phyloP scores from a whole-genome alignment of 2,113 vertebrate species.

The Anoura caudifer region DNA sequence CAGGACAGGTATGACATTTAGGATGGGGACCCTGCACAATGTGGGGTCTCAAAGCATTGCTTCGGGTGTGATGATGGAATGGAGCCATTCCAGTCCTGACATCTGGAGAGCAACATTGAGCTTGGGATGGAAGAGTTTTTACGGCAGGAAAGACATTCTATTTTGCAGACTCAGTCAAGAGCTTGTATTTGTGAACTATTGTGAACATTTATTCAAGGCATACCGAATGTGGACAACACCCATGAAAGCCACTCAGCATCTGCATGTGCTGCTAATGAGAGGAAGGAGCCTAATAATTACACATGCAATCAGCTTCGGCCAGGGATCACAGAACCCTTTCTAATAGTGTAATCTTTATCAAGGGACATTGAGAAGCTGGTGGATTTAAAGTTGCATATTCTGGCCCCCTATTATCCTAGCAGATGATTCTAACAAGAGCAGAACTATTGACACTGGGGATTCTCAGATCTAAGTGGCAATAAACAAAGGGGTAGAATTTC shows the following conservation, averaged over 20 bases:
- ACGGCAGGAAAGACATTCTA: background rate
- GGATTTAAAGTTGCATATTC: background rate
- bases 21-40: background rate
- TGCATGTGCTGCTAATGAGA: background rate
- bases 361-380: background rate
- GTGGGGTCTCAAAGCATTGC: background rate
- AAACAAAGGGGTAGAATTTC: background rate
- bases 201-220: background rate
- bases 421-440: background rate
- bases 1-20: background rate
- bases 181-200: background rate
- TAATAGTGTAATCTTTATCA: background rate
- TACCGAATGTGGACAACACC: background rate
- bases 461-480: background rate
- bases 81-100: background rate
- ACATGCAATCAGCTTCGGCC: background rate
- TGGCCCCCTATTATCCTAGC: background rate
- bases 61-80: too few relatives aligned
- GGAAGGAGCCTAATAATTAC: background rate
- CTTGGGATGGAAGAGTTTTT: background rate
- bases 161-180: background rate
- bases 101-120: background rate
- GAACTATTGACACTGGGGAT: background rate
- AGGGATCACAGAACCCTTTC: background rate
- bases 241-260: background rate